Conservation (phyloP, 1,140 invertebrate genomes). For the Cotesia vestalis region DNA sequence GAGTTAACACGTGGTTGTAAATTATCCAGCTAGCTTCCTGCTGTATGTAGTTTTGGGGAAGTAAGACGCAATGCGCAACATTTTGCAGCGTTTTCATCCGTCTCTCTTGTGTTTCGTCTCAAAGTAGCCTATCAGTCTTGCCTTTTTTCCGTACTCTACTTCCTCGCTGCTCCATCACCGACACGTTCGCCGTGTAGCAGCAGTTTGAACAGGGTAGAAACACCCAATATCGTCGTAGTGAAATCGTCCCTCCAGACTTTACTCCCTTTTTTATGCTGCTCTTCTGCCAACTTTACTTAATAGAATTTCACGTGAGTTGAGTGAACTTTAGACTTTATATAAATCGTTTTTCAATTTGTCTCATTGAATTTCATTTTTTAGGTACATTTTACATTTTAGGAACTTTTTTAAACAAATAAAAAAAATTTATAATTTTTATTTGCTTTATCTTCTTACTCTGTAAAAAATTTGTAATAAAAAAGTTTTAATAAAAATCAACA, state of each 20-base stretch:
- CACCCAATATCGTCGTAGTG: background rate
- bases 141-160: background rate
- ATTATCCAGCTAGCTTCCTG: constrained; percentile 25
- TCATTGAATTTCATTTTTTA: background rate
- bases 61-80: constrained; percentile 63
- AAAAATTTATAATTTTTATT: too few species aligned
- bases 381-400: background rate
- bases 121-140: background rate
- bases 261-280: constrained; percentile 23
- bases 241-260: constrained; percentile 23
- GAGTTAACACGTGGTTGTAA: constrained; percentile 33
- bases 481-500: too few species aligned
- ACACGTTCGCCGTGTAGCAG: background rate
- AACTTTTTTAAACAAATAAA: too few species aligned
- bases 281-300: constrained; percentile 19
- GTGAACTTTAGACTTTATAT: constrained; percentile 8
- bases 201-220: background rate
- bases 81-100: constrained; percentile 53
- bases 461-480: too few species aligned
- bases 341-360: background rate
- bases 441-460: too few species aligned
- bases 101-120: constrained; percentile 18
- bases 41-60: constrained; percentile 42
- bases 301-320: constrained; percentile 2
- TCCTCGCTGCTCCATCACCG: background rate